Evolutionary conservation across 2,888 invertebrate species (phyloP).

Genomic region (Papilio demoleus): DNA sequence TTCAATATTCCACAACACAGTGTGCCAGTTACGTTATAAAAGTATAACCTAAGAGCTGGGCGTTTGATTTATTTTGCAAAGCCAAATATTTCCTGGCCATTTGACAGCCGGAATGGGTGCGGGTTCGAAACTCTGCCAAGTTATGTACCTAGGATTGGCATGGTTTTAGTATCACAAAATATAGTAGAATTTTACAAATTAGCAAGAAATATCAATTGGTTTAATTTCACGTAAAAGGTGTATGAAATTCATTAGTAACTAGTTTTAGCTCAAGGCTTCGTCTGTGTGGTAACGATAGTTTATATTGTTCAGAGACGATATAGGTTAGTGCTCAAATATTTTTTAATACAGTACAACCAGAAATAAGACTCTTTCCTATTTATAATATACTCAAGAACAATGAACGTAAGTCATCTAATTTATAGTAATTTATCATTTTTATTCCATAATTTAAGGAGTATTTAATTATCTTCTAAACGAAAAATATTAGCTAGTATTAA

Average conservation of each 20-base stretch:
- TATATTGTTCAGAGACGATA: too few species aligned
- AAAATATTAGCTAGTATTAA: too few species aligned
- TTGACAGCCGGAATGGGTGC: slow-evolving; percentile 30
- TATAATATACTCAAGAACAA: too few species aligned
- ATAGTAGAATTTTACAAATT: neutral
- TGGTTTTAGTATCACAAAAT: slow-evolving; percentile 3
- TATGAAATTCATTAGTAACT: neutral
- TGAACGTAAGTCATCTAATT: too few species aligned
- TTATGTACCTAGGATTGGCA: slow-evolving; percentile 9
- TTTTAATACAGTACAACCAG: too few species aligned
- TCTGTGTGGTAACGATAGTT: too few species aligned
- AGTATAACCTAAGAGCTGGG: neutral
- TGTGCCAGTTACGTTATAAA: slow-evolving; percentile 3
- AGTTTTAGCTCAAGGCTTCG: neutral
- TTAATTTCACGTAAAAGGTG: neutral
- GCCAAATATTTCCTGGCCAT: slow-evolving; percentile 31
- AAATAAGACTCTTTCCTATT: too few species aligned
- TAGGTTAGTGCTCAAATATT: too few species aligned
- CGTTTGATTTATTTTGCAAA: slow-evolving; percentile 33
- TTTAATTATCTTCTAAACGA: too few species aligned
- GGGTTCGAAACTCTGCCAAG: slow-evolving; percentile 27
- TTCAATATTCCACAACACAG: slow-evolving; percentile 5
- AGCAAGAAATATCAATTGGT: neutral
- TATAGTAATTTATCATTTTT: too few species aligned
- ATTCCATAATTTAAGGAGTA: too few species aligned